Conservation (phyloP, 2,113 vertebrate species). For the Heterochromis multidens region DNA sequence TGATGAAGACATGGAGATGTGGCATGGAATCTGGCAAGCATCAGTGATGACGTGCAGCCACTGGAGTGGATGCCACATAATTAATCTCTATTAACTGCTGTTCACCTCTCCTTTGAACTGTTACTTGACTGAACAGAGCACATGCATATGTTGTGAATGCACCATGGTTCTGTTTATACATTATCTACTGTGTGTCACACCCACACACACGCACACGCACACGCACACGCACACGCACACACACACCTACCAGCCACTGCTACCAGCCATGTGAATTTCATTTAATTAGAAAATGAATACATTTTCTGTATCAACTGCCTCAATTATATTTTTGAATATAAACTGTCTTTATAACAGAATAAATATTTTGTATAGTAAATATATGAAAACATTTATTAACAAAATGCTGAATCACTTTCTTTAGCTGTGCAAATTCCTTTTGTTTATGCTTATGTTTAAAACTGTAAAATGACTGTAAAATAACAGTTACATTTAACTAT, state of each 20-base stretch:
- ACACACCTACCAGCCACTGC: too few species aligned
- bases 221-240: too few species aligned
- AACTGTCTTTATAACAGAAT: too few species aligned
- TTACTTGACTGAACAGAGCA: slow-evolving; percentile 5
- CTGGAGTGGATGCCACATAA: slow-evolving; percentile 27
- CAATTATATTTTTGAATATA: too few species aligned
- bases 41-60: slow-evolving; percentile 52
- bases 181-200: background rate
- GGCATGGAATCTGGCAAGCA: slow-evolving; percentile 38
- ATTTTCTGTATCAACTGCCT: background rate
- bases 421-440: too few species aligned
- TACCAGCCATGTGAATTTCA: slow-evolving; percentile 11
- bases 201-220: too few species aligned
- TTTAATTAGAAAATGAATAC: background rate
- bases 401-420: too few species aligned
- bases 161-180: background rate
- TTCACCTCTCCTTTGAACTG: slow-evolving; percentile 63
- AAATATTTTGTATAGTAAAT: too few species aligned
- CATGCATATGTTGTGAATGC: background rate
- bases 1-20: slow-evolving; percentile 58
- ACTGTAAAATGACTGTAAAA: too few species aligned
- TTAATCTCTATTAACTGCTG: slow-evolving; percentile 61
- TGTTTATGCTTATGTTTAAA: too few species aligned
- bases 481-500: too few species aligned
- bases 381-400: too few species aligned